Evolutionary conservation across 2,797 vertebrate species (phyloP).

Genomic region (Cossypha dichroa): DNA sequence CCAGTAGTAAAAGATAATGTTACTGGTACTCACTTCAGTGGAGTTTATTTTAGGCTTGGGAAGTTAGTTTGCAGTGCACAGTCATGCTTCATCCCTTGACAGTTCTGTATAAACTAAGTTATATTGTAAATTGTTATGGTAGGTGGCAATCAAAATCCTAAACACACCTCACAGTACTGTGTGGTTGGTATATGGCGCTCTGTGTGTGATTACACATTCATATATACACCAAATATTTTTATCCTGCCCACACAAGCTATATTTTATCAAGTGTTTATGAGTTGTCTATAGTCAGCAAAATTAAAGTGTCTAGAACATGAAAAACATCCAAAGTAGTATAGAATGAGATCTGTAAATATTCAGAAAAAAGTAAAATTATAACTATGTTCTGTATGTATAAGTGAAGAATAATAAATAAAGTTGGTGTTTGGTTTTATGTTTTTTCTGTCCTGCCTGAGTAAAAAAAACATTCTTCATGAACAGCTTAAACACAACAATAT

Average conservation of each 20-base stretch:
- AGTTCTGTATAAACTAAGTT: not conserved
- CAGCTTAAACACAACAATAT: not conserved
- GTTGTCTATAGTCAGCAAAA: not conserved
- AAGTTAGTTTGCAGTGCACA: not conserved
- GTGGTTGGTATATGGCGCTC: not conserved
- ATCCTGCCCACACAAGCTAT: not conserved
- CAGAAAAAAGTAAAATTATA: not conserved
- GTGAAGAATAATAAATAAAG: not conserved
- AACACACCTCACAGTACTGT: not conserved
- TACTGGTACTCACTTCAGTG: not conserved
- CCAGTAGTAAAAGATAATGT: not conserved
- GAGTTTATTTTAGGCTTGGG: not conserved
- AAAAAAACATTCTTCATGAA: not conserved
- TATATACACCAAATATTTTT: not conserved
- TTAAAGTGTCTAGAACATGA: not conserved
- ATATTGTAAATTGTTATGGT: not conserved
- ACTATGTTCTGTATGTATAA: not conserved
- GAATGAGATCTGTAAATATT: not conserved
- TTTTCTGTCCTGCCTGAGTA: not conserved
- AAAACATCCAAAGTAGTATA: not conserved
- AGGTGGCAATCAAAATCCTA: not conserved
- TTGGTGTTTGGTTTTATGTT: fast-evolving
- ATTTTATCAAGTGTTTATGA: not conserved
- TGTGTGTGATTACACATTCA: not conserved
- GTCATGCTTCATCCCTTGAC: not conserved